Percentiles rank a stretch among this genome's conserved stretches.
These are phyloP conservation scores for Bos indicus DNA, from an alignment of 2,113 vertebrate genomes.

Conservation along the genomic window DNA sequence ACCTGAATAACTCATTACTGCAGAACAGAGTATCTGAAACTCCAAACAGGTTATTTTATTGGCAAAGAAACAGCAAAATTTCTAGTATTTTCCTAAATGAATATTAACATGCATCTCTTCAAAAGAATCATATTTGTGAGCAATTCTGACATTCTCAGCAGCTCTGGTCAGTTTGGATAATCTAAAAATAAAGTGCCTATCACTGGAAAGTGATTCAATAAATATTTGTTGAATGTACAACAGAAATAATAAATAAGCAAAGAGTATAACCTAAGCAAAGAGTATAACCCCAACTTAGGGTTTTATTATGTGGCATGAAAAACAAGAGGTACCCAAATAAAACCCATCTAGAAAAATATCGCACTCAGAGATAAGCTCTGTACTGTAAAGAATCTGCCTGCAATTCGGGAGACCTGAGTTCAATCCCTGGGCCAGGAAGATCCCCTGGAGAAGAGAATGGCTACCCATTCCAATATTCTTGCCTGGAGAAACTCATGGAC, in stretches of 20 bases:
- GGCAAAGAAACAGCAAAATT: background rate
- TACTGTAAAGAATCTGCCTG: background rate
- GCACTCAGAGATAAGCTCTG: background rate
- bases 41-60: background rate
- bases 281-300: background rate
- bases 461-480: background rate
- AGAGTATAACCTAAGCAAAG: background rate
- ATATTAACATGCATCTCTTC: background rate
- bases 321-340: background rate
- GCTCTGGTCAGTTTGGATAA: background rate
- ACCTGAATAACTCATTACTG: background rate
- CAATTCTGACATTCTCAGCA: background rate
- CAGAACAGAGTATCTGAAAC: background rate
- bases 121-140: background rate
- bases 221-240: background rate
- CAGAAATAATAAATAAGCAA: background rate
- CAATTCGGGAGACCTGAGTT: background rate
- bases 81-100: background rate
- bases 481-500: background rate
- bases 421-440: background rate
- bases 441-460: background rate
- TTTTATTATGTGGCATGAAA: background rate
- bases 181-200: background rate
- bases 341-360: background rate
- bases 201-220: background rate